A percentile compares a stretch with the other conserved stretches of the same genome.
Conservation (phyloP, 2,113 vertebrate species). For the Gymnobelideus leadbeateri region DNA sequence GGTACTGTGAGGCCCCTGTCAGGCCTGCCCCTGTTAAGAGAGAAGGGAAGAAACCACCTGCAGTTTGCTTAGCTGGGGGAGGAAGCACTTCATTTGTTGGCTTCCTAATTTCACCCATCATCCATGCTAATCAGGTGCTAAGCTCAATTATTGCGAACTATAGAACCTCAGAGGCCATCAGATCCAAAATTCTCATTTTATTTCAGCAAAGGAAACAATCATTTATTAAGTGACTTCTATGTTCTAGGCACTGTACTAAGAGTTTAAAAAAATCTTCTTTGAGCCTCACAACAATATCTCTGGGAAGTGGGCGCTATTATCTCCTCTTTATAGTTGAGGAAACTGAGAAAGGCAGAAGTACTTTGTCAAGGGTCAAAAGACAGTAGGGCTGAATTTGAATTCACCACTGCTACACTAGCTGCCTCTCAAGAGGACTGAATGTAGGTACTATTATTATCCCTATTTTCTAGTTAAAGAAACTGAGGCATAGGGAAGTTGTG, state of each 20-base stretch:
- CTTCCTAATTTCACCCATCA: background rate
- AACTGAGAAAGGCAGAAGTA: background rate
- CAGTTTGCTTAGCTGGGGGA: background rate
- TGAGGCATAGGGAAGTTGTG: background rate
- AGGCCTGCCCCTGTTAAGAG: background rate
- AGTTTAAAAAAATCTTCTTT: background rate
- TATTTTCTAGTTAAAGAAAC: background rate
- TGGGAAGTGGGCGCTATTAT: background rate
- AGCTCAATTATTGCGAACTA: background rate
- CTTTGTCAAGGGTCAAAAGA: background rate
- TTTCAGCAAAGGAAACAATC: background rate
- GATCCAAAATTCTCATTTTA: background rate
- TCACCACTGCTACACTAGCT: background rate
- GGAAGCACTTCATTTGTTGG: background rate
- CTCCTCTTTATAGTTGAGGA: slow-evolving; percentile 5
- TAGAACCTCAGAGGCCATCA: background rate
- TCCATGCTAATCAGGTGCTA: background rate
- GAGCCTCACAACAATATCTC: background rate
- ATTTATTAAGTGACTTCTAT: slow-evolving; percentile 17
- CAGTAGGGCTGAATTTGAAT: background rate
- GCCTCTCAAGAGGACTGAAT: background rate
- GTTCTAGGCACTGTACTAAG: background rate
- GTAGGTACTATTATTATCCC: background rate
- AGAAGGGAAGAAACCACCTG: background rate
- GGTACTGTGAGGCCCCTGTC: background rate